phyloP scores from a whole-genome alignment of 1,140 invertebrate genomes.

The Trissolcus basalis region DNA sequence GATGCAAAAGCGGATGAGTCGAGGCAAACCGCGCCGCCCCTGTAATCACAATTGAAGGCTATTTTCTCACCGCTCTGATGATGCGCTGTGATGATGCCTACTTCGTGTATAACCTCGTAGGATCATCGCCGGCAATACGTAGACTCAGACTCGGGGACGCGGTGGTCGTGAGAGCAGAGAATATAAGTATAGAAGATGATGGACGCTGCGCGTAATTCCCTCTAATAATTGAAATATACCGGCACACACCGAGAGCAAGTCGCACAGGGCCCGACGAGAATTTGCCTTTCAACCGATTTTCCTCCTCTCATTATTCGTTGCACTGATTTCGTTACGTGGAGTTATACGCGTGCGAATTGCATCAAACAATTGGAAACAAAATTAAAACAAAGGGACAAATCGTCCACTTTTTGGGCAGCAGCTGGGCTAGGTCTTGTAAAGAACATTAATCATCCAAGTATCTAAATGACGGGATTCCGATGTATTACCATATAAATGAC shows the following conservation, averaged over 20 bases:
- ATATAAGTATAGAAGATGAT: constrained; percentile 77
- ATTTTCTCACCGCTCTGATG: constrained; percentile 77
- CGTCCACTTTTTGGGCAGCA: constrained; percentile 60
- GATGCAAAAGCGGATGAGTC: constrained; percentile 54
- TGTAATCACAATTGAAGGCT: constrained; percentile 78
- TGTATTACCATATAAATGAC: constrained; percentile 83
- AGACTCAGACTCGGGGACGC: constrained; percentile 57
- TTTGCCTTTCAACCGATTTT: constrained; percentile 46
- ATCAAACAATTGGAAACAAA: not conserved
- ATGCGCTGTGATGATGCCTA: constrained; percentile 68
- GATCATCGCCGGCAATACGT: constrained; percentile 67
- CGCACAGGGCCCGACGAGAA: constrained; percentile 29
- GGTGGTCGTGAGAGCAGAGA: constrained; percentile 72
- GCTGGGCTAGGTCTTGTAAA: constrained; percentile 74
- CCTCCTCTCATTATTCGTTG: constrained; percentile 30
- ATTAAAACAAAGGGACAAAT: constrained; percentile 29
- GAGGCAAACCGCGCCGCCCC: constrained; percentile 71
- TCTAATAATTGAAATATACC: constrained; percentile 78
- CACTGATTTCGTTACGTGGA: constrained; percentile 42
- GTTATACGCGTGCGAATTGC: not conserved
- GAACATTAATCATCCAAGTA: constrained; percentile 80
- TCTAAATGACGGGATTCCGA: constrained; percentile 81
- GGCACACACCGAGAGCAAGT: constrained; percentile 23
- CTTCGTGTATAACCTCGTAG: constrained; percentile 71
- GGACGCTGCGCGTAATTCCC: constrained; percentile 76